Percentiles rank a stretch among this genome's conserved stretches.
Evolutionary conservation across 1,140 invertebrate species (phyloP).

Genomic region (Wiebesia pumilae): DNA sequence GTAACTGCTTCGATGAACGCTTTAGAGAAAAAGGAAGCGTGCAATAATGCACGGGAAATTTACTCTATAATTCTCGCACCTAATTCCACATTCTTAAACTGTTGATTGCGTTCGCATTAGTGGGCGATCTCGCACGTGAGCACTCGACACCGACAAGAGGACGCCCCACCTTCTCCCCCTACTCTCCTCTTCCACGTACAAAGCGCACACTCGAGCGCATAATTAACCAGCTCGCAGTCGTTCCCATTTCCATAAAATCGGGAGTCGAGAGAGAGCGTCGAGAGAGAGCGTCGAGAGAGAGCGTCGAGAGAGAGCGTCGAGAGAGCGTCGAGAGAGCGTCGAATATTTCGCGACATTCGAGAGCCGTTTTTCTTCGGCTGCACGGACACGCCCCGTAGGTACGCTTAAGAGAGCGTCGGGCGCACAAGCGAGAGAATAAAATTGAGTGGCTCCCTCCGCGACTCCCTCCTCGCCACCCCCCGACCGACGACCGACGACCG

Average conservation of each 20-base stretch:
- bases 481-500: too few species aligned
- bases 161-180: background rate
- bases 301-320: background rate
- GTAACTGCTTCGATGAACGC: background rate
- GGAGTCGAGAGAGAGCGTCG: background rate
- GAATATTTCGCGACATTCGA: background rate
- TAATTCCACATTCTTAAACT: background rate
- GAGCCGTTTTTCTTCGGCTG: background rate
- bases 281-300: background rate
- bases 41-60: background rate
- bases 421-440: conserved; percentile 15
- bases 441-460: background rate
- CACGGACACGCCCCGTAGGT: background rate
- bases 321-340: background rate
- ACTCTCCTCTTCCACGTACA: background rate
- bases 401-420: too few species aligned
- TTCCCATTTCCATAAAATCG: background rate
- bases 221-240: background rate
- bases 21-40: background rate
- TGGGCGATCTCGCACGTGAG: background rate
- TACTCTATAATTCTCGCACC: background rate
- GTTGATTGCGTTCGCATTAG: background rate
- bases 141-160: background rate
- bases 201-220: background rate
- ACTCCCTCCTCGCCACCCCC: background rate